Percentiles rank a stretch among this genome's conserved stretches.
Evolutionary conservation across 2,113 vertebrate genomes (phyloP).

Genomic region (Zootoca vivipara): DNA sequence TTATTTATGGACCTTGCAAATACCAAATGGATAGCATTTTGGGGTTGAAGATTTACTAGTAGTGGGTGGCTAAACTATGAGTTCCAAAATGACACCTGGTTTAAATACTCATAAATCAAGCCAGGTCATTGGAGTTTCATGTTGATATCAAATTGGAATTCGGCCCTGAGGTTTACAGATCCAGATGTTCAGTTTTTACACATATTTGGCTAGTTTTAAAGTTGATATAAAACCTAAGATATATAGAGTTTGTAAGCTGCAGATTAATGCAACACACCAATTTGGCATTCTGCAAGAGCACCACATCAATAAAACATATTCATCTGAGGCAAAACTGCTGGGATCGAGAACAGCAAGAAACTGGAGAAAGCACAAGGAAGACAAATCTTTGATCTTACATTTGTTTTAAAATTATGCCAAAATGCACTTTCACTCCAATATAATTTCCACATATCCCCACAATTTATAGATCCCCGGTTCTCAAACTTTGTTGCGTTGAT

Average conservation of each 20-base stretch:
- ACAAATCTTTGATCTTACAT: conserved; percentile 21
- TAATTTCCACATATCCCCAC: background rate
- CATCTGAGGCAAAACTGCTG: background rate
- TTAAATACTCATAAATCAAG: background rate
- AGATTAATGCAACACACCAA: background rate
- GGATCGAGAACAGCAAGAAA: background rate
- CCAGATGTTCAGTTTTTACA: background rate
- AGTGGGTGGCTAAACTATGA: conserved; percentile 6
- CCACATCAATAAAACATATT: conserved; percentile 6
- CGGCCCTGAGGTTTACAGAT: background rate
- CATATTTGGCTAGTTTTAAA: background rate
- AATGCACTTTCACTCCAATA: background rate
- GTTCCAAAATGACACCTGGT: background rate
- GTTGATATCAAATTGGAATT: conserved; percentile 3
- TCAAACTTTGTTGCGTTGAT: background rate
- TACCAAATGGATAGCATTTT: conserved; percentile 7
- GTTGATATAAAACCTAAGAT: background rate
- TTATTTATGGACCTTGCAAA: conserved; percentile 15
- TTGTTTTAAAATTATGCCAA: conserved; percentile 5
- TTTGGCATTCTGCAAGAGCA: background rate
- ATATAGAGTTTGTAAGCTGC: background rate
- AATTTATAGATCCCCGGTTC: background rate
- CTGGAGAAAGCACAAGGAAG: background rate
- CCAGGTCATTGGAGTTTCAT: background rate
- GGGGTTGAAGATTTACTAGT: conserved; percentile 11